Evolutionary conservation across 2,113 vertebrate species (phyloP), one percentile per base, ranked within the genome.

Genomic region (Gasterosteus nipponicus): DNA sequence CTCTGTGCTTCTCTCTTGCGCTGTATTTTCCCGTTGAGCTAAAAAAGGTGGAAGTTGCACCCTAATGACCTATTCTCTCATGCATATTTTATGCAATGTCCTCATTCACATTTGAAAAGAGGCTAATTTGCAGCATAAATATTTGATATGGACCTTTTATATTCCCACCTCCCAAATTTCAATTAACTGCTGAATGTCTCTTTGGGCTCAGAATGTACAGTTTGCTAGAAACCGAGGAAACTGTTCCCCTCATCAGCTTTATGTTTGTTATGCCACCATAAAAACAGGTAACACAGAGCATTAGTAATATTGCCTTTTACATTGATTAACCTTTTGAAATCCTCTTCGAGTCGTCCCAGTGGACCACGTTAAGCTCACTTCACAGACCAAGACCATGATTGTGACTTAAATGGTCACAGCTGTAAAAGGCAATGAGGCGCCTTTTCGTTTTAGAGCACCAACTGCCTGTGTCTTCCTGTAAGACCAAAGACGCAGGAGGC

Each of bases 41-140:
- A 72, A 71, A 84, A 86, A 80, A 39, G 58, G 44, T 61, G 46
- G 31, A 68, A 58, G 68, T 49, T 60, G 26, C 42, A 73, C 75
- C 57, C 53, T 87, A 85, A 89, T 86, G 82, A 91, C 84, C 70
- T 65, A 26, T 73, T 47, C 68, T 56, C 74, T 79, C 72, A 80
- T 90, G 75, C 70, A 91, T 92, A 75, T 86, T 90, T 86, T 60
- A 91, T 86, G 53, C 67, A 79, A 69, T 77, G 76, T 81, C 84
- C 89, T 87, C 80, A 73, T 89, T 90, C 89, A 81, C 87, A 82
- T 85, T 83, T 83, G 80, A 84, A 90, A 86, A 75, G 72, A 79
- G 62, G 82, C 87, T 91, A 89, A 91, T 91, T 92, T 77, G 71
- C 73, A 15, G 78, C 81, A 85, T 91, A 87, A 90, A 91, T 92